Evolutionary conservation across 2,113 vertebrate species (phyloP).

Genomic region (Suricata suricatta): DNA sequence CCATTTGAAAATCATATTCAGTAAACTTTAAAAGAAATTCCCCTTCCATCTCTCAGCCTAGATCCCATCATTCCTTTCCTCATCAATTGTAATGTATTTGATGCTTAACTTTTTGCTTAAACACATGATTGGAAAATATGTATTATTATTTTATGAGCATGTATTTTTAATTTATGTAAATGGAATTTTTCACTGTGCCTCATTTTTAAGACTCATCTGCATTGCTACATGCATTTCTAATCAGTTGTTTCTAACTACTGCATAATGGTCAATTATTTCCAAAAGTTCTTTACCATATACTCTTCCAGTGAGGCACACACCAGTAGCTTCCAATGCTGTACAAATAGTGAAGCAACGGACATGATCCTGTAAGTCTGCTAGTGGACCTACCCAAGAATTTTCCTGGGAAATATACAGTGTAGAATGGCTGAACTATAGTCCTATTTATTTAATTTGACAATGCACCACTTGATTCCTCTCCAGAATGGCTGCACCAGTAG

Average conservation of each 20-base stretch:
- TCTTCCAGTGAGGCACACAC: neutral
- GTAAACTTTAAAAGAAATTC: neutral
- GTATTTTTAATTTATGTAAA: constrained; percentile 28
- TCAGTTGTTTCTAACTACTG: neutral
- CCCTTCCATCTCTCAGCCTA: neutral
- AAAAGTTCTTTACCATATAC: neutral
- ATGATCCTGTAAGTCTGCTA: neutral
- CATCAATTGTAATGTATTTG: neutral
- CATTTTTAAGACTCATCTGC: constrained; percentile 28
- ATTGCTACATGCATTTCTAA: constrained; percentile 13
- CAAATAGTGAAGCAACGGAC: neutral
- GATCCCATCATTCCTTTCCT: neutral
- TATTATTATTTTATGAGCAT: constrained; percentile 5
- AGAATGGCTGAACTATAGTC: neutral
- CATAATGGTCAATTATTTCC: neutral
- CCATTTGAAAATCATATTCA: neutral
- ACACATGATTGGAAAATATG: neutral
- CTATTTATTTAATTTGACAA: neutral
- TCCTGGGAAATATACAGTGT: neutral
- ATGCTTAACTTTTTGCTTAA: constrained; percentile 15
- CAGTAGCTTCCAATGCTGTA: neutral
- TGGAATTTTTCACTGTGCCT: neutral
- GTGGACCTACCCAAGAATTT: neutral
- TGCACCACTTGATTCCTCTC: neutral
- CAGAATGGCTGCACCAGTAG: neutral